These are phyloP conservation scores for Macrotis lagotis DNA, from an alignment of 2,113 vertebrate genomes.

Conservation along the genomic window DNA sequence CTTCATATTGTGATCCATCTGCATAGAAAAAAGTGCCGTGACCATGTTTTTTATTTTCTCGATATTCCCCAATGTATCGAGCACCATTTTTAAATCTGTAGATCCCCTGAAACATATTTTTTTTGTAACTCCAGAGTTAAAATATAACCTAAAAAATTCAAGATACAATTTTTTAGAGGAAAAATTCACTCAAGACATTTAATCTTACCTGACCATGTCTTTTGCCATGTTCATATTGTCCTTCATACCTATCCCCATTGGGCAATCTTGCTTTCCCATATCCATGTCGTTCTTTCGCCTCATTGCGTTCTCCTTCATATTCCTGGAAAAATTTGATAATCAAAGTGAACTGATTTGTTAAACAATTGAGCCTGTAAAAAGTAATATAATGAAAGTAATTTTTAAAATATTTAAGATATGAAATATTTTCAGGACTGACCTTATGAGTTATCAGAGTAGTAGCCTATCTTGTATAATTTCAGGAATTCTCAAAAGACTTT, in stretches of 20 bases:
- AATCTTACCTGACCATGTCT: constrained; percentile 88
- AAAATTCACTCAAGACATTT: background rate
- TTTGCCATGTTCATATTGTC: constrained; percentile 86
- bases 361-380: background rate
- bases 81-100: constrained; percentile 93
- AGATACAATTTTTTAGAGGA: background rate
- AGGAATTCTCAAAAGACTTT: background rate
- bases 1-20: constrained; percentile 95
- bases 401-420: background rate
- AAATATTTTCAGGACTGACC: background rate
- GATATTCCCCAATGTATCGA: constrained; percentile 88
- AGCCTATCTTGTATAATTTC: background rate
- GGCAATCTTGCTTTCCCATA: constrained; percentile 87
- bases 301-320: constrained; percentile 92
- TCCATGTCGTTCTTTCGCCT: constrained; percentile 90
- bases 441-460: background rate
- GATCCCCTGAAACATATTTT: constrained; percentile 86
- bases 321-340: constrained; percentile 80
- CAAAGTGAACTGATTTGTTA: accelerated
- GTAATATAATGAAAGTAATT: background rate
- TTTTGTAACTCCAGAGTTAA: background rate
- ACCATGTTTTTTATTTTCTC: constrained; percentile 91
- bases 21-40: constrained; percentile 93
- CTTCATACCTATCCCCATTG: constrained; percentile 91
- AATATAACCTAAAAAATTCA: background rate